phyloP scores from a whole-genome alignment of 1,140 invertebrate genomes.

The Trypoxylus dichotomus region DNA sequence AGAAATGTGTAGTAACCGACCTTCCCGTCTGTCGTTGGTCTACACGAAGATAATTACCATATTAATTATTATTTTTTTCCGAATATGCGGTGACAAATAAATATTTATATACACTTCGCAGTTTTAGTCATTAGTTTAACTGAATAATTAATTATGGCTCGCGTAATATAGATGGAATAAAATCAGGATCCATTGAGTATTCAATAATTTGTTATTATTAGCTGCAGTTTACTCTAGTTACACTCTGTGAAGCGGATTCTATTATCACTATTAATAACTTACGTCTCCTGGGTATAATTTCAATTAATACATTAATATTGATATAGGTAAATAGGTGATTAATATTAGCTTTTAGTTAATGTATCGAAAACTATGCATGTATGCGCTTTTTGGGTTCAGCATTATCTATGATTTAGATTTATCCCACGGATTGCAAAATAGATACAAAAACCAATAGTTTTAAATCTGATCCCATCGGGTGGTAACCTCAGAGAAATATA shows the following conservation, averaged over 20 bases:
- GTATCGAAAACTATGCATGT: not conserved
- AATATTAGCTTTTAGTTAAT: not conserved
- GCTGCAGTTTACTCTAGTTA: too few relatives aligned
- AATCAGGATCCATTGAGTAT: too few relatives aligned
- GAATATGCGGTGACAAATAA: not conserved
- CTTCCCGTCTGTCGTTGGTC: slow-evolving; percentile 23
- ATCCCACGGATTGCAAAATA: slow-evolving; percentile 15
- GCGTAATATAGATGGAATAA: too few relatives aligned
- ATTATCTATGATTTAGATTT: not conserved
- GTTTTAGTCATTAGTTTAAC: too few relatives aligned
- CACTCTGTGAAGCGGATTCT: too few relatives aligned
- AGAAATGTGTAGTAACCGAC: slow-evolving; percentile 19
- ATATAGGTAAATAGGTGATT: not conserved
- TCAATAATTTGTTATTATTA: too few relatives aligned
- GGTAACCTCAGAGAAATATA: slow-evolving; percentile 39
- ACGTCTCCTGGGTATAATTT: too few relatives aligned
- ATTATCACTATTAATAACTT: too few relatives aligned
- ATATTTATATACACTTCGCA: too few relatives aligned
- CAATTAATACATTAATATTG: too few relatives aligned
- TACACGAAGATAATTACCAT: slow-evolving; percentile 28
- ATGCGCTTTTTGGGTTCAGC: not conserved
- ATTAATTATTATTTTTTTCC: slow-evolving; percentile 17
- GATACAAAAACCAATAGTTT: slow-evolving; percentile 42
- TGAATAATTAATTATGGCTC: too few relatives aligned
- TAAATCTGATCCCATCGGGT: slow-evolving; percentile 47